Evolutionary conservation across 2,797 vertebrate species (phyloP).

Genomic region (Parambassis ranga): DNA sequence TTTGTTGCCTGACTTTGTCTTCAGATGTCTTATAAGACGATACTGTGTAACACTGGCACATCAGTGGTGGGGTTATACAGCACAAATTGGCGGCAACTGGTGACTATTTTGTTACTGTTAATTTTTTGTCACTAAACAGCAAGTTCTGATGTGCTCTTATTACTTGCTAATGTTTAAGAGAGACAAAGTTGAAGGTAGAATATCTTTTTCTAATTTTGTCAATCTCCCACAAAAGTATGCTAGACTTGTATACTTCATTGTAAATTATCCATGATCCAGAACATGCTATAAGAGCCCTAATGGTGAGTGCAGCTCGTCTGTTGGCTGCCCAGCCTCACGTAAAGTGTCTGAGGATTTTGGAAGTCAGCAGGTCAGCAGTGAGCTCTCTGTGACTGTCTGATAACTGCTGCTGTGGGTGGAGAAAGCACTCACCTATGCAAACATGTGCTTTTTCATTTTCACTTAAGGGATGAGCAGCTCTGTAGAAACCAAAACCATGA

Average conservation of each 20-base stretch:
- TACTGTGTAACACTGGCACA: no score
- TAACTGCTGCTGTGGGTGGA: conserved; percentile 17
- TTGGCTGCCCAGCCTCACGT: neutral
- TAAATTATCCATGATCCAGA: conserved; percentile 10
- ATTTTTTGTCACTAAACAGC: no score
- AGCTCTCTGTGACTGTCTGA: conserved; percentile 35
- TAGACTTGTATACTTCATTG: neutral
- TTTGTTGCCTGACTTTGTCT: no score
- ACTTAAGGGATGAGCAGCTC: neutral
- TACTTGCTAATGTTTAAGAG: no score
- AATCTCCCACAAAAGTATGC: neutral
- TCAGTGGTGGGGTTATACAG: no score
- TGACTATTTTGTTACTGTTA: no score
- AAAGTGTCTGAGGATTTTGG: conserved; percentile 30
- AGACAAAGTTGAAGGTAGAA: no score
- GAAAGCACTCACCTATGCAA: conserved; percentile 1
- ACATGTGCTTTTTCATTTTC: neutral
- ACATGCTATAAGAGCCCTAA: neutral
- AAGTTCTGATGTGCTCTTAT: no score
- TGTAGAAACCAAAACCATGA: neutral
- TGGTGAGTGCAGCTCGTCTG: neutral
- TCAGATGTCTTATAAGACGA: no score
- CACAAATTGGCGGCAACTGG: no score
- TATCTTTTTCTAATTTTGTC: neutral
- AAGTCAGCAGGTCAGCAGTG: conserved; percentile 40